phyloP scores from a whole-genome alignment of 2,113 vertebrate species.

The Heteronetta atricapilla region DNA sequence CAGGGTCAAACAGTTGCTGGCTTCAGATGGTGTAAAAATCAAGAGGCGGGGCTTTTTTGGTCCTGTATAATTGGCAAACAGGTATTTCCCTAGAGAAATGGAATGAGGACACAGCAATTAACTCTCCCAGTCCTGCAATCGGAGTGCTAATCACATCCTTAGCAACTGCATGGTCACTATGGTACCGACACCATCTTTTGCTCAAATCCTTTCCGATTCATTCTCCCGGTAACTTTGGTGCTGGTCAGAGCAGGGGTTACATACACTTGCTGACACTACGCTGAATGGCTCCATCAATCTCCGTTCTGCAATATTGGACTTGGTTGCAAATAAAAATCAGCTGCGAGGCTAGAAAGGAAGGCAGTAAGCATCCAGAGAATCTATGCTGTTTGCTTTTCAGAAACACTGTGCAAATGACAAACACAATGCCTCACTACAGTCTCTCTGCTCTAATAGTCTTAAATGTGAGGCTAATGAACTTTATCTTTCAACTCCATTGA shows the following conservation, averaged over 20 bases:
- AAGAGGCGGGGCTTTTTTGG: background rate
- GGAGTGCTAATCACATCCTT: conserved; percentile 77
- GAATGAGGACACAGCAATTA: conserved; percentile 79
- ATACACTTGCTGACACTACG: background rate
- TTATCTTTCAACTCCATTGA: conserved; percentile 55
- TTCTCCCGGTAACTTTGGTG: background rate
- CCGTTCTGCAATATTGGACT: background rate
- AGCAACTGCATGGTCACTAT: conserved; percentile 73
- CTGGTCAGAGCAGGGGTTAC: conserved; percentile 45
- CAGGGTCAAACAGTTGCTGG: conserved; percentile 52
- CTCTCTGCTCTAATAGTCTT: conserved; percentile 45
- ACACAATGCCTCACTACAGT: background rate
- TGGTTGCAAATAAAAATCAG: background rate
- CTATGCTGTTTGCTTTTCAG: conserved; percentile 12
- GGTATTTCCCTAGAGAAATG: conserved; percentile 69
- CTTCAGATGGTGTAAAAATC: conserved; percentile 61
- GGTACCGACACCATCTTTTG: conserved; percentile 24
- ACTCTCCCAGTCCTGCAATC: conserved; percentile 56
- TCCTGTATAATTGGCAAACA: conserved; percentile 67
- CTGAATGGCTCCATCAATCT: conserved; percentile 27
- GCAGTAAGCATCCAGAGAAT: background rate
- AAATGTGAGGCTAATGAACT: conserved; percentile 56
- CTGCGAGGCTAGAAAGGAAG: background rate
- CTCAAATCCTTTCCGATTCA: conserved; percentile 54
- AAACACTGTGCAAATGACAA: conserved; percentile 27